Evolutionary conservation across 2,113 vertebrate genomes (phyloP).

Genomic region (Archilochus colubris): DNA sequence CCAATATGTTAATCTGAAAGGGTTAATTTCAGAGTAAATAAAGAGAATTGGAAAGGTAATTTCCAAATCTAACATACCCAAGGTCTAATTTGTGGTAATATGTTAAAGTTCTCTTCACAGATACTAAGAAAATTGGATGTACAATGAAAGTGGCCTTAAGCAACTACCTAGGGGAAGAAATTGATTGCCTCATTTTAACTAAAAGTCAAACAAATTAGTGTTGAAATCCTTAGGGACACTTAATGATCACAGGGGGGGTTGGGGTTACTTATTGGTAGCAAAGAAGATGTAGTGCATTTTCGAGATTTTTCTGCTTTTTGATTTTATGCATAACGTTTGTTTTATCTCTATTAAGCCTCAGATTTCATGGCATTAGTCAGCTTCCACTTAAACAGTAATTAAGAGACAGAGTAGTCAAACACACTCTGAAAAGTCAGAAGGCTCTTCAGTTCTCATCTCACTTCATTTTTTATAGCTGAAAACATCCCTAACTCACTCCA

Average conservation of each 20-base stretch:
- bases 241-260: neutral
- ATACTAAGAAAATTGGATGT: slow-evolving; percentile 44
- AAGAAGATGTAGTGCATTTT: slow-evolving; percentile 17
- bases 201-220: slow-evolving; percentile 68
- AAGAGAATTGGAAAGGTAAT: neutral
- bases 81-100: neutral
- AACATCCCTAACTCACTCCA: neutral
- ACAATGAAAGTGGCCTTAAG: slow-evolving; percentile 32
- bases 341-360: slow-evolving; percentile 16
- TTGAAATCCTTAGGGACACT: slow-evolving; percentile 25
- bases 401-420: neutral
- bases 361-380: slow-evolving; percentile 40
- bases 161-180: slow-evolving; percentile 36
- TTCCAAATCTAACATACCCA: neutral
- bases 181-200: slow-evolving; percentile 63
- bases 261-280: neutral
- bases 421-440: neutral
- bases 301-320: neutral
- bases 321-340: neutral
- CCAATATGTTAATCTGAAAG: neutral
- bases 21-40: neutral
- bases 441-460: neutral
- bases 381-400: slow-evolving; percentile 36
- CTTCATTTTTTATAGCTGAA: neutral
- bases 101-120: slow-evolving; percentile 15